Evolutionary conservation across 2,113 vertebrate species (phyloP).

Genomic region (Ailuropoda melanoleuca): DNA sequence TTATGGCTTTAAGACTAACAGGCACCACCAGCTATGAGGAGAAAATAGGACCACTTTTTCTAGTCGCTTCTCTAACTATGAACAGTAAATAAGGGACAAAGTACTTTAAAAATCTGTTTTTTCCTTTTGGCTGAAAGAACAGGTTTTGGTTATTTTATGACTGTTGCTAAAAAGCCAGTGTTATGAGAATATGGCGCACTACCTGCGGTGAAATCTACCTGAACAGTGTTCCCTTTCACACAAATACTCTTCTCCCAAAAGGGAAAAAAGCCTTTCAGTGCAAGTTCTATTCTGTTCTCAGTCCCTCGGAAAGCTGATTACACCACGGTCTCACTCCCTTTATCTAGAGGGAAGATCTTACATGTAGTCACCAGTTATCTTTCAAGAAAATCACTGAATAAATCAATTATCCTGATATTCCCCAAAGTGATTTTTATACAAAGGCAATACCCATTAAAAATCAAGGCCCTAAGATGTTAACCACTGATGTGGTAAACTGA

Average conservation of each 20-base stretch:
- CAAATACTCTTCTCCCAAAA: not conserved
- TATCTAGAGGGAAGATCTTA: not conserved
- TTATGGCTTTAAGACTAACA: constrained; percentile 59
- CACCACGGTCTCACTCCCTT: not conserved
- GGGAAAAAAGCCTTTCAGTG: not conserved
- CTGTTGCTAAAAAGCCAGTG: not conserved
- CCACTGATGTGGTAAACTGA: constrained; percentile 73
- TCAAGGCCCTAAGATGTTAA: constrained; percentile 78
- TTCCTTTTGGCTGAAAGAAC: not conserved
- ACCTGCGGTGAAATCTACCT: not conserved
- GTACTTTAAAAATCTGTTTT: constrained; percentile 23
- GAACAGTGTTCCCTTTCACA: not conserved
- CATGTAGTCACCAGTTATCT: not conserved
- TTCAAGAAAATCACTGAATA: constrained; percentile 41
- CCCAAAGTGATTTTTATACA: constrained; percentile 69
- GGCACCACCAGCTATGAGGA: constrained; percentile 31
- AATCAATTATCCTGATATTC: constrained; percentile 52
- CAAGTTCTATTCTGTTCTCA: not conserved
- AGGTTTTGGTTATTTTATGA: not conserved
- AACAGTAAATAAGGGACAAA: constrained; percentile 14
- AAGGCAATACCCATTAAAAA: constrained; percentile 75
- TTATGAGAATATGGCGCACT: not conserved
- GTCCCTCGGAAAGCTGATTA: not conserved
- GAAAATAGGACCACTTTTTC: not conserved
- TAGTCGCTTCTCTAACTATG: constrained; percentile 29